Conservation (phyloP, 2,888 invertebrate species). For the Cephus pygmeus region DNA sequence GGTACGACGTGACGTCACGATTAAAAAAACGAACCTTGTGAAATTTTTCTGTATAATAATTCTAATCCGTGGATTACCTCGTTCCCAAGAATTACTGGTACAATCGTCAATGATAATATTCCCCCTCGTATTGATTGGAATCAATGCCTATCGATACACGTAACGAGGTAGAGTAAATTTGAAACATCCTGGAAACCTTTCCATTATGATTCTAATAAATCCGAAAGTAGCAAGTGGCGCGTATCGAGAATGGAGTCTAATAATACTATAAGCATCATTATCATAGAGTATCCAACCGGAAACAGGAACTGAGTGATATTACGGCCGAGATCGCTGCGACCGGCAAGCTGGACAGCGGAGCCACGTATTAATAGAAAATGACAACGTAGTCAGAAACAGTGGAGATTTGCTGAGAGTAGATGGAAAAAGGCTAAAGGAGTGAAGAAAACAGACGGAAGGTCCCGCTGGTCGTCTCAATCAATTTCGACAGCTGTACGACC, state of each 20-base stretch:
- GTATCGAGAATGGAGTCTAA: neutral
- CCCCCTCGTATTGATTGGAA: neutral
- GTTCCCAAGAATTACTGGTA: neutral
- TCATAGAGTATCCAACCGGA: slow-evolving; percentile 31
- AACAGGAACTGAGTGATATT: slow-evolving; percentile 34
- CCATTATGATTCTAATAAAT: neutral
- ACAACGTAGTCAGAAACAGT: neutral
- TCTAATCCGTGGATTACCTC: neutral
- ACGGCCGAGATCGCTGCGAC: neutral
- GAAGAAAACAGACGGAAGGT: neutral
- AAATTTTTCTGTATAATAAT: neutral
- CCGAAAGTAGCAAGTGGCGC: neutral
- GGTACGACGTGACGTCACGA: neutral
- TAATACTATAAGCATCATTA: slow-evolving; percentile 20
- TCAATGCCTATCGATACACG: neutral
- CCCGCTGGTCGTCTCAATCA: neutral
- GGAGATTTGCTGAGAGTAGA: neutral
- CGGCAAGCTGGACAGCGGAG: neutral
- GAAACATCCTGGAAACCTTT: neutral
- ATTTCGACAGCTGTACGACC: neutral
- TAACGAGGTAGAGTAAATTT: neutral
- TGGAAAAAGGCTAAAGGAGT: too few species aligned
- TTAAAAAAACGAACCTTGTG: neutral
- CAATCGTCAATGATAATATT: neutral
- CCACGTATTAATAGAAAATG: neutral